These are phyloP conservation scores for Caenorhabditis inopinata DNA, from an alignment of 1,140 invertebrate genomes.

Conservation along the genomic window DNA sequence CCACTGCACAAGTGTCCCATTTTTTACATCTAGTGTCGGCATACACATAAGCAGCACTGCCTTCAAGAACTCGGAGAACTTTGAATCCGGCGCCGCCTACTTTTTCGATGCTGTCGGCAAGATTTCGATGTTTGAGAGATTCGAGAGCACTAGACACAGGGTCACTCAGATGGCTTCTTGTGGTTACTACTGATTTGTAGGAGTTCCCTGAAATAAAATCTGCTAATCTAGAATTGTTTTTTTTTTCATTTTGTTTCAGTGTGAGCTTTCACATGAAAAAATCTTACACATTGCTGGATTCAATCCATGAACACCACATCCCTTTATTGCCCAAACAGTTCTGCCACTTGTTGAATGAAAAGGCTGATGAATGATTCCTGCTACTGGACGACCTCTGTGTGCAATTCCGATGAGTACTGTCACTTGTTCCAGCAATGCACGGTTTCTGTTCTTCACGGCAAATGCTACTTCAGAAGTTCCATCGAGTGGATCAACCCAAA, in stretches of 20 bases:
- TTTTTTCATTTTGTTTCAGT: too few species aligned
- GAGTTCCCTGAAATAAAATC: too few species aligned
- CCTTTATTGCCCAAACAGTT: slow-evolving; percentile 92
- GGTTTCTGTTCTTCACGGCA: slow-evolving; percentile 69
- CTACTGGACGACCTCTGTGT: slow-evolving; percentile 81
- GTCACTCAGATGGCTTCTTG: slow-evolving; percentile 83
- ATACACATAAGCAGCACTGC: slow-evolving; percentile 94
- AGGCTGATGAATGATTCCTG: slow-evolving; percentile 94
- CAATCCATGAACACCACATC: slow-evolving; percentile 79
- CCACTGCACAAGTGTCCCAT: slow-evolving; percentile 97
- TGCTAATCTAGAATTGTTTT: too few species aligned
- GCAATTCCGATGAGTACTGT: slow-evolving; percentile 96
- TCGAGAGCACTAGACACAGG: slow-evolving; percentile 81
- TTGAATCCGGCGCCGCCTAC: slow-evolving; percentile 96
- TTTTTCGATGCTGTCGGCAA: slow-evolving; percentile 79
- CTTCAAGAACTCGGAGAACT: slow-evolving; percentile 76
- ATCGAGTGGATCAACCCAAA: slow-evolving; percentile 98
- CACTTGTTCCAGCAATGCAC: slow-evolving; percentile 88
- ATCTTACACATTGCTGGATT: slow-evolving; percentile 72
- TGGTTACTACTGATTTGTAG: slow-evolving; percentile 67
- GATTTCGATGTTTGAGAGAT: slow-evolving; percentile 72
- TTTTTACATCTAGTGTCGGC: slow-evolving; percentile 90
- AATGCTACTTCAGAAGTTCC: slow-evolving; percentile 90
- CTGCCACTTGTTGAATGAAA: slow-evolving; percentile 77
- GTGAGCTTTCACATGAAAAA: too few species aligned